These are phyloP conservation scores for Nautilus pompilius DNA, from an alignment of 1,140 invertebrate genomes.

Conservation along the genomic window DNA sequence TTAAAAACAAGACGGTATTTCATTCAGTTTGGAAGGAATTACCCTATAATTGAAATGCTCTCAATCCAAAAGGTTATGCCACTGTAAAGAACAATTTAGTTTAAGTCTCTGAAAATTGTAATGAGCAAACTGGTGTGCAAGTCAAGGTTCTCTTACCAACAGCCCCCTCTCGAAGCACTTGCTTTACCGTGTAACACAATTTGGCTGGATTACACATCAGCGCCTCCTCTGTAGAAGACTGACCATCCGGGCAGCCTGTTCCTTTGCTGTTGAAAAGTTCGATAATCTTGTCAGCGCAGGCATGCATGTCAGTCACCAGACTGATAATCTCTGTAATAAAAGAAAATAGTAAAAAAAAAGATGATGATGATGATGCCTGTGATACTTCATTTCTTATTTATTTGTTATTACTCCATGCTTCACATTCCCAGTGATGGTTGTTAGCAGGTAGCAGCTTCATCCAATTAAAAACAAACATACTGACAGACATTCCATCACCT, in stretches of 20 bases:
- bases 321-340: conserved; percentile 62
- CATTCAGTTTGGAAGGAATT: no score
- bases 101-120: neutral
- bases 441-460: no score
- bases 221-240: conserved; percentile 21
- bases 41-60: no score
- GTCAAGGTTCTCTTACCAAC: conserved; percentile 57
- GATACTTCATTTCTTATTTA: no score
- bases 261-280: conserved; percentile 53
- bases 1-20: no score
- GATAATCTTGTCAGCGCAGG: conserved; percentile 61
- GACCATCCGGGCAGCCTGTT: conserved; percentile 21
- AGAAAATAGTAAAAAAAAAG: conserved; percentile 4
- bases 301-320: conserved; percentile 64
- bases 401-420: no score
- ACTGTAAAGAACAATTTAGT: conserved; percentile 1
- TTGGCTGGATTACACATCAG: conserved; percentile 58
- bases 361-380: no score
- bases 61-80: no score
- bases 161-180: conserved; percentile 62
- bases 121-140: neutral
- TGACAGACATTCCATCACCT: no score
- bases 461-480: no score
- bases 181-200: conserved; percentile 64
- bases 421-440: no score